A percentile compares a stretch with the other conserved stretches of the same genome.
phyloP scores from a whole-genome alignment of 35 echinoderm and acorn worm species.

The Patiria miniata region DNA sequence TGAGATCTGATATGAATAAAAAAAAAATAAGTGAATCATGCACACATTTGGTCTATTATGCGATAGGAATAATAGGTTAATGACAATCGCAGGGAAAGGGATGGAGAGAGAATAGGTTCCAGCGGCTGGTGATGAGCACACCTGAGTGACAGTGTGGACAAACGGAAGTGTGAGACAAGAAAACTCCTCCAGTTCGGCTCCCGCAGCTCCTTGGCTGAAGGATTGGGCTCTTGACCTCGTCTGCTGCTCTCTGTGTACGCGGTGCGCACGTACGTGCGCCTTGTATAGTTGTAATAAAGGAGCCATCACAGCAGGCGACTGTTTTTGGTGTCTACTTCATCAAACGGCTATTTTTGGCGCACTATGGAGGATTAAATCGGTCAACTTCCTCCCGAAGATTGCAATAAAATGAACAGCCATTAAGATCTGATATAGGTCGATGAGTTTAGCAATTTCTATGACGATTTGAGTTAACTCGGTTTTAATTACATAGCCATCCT shows the following conservation, averaged over 20 bases:
- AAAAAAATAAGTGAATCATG: no score
- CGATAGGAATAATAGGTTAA: conserved; percentile 7
- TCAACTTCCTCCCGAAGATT: no score
- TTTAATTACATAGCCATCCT: no score
- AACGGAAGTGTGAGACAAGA: conserved; percentile 33
- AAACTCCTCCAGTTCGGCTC: conserved; percentile 20
- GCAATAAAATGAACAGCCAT: no score
- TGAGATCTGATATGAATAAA: no score
- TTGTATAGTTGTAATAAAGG: neutral
- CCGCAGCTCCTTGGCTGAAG: conserved; percentile 1
- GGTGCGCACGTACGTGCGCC: no score
- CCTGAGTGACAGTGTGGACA: conserved; percentile 32
- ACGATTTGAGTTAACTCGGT: no score
- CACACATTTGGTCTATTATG: conserved; percentile 9
- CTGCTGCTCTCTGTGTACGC: neutral
- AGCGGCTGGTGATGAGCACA: neutral
- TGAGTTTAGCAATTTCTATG: no score
- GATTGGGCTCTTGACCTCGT: conserved; percentile 30
- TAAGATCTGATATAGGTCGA: no score
- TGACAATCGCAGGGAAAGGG: neutral
- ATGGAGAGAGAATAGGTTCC: neutral
- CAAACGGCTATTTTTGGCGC: neutral
- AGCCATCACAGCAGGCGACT: neutral
- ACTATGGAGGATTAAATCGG: neutral
- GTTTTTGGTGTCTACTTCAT: neutral